Evolutionary conservation across 2,797 vertebrate genomes (phyloP).

Genomic region (Coreius guichenoti): DNA sequence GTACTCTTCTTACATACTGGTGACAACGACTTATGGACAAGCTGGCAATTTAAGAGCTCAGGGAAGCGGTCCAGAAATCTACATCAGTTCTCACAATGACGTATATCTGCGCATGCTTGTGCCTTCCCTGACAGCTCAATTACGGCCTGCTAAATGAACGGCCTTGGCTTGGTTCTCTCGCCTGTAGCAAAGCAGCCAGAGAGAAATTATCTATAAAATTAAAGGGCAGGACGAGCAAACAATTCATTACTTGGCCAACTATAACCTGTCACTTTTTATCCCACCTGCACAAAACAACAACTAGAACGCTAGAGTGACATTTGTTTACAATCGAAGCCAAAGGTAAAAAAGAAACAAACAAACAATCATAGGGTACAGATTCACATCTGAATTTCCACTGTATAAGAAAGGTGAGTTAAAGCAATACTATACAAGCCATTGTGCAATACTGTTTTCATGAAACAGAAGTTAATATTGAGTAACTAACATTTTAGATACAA

Average conservation of each 20-base stretch:
- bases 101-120: conserved; percentile 58
- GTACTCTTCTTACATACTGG: conserved; percentile 41
- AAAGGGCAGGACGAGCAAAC: conserved; percentile 58
- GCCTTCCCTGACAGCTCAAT: conserved; percentile 63
- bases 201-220: conserved; percentile 64
- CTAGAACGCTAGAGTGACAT: conserved; percentile 5
- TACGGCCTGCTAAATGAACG: conserved; percentile 61
- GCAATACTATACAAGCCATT: not conserved
- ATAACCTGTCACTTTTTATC: conserved; percentile 51
- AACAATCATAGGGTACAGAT: not conserved
- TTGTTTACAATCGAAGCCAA: conserved; percentile 20
- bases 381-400: not conserved
- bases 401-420: not conserved
- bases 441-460: not conserved
- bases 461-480: not conserved
- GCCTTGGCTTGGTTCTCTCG: conserved; percentile 51
- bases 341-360: not conserved
- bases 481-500: not conserved
- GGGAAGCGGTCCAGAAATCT: conserved; percentile 28
- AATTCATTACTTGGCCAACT: conserved; percentile 57
- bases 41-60: conserved; percentile 43
- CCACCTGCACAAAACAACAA: conserved; percentile 44
- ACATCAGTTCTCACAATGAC: conserved; percentile 48
- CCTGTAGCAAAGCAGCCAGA: conserved; percentile 48
- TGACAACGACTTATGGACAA: conserved; percentile 52